Evolutionary conservation across 2,888 invertebrate genomes (phyloP), one percentile per base, ranked within the genome.

Genomic region (Agrotis exclamationis): DNA sequence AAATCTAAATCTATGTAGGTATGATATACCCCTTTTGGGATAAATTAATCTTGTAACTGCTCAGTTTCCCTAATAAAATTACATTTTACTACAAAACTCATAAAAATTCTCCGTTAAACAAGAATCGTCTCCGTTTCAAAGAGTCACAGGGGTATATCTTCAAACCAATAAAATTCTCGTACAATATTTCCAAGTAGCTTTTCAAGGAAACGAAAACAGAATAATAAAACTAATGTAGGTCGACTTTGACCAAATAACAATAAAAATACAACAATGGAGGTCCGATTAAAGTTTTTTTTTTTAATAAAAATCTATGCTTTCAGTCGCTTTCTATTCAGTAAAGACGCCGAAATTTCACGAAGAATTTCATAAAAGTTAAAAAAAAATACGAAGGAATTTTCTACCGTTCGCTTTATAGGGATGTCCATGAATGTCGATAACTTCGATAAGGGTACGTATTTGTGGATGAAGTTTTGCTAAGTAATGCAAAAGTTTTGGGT

Each of bases 341-440:
- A 54, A 53, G 39, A 33, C 48, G 44, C 39, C 50, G 64, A 82
- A 39, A 82, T 71, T 80, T 76, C 77, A n/a, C 45, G 33, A 62
- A 45, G 78, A 82, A 84, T 84, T 77, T 78, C 81, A 82, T 82
- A 84, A 74, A 67, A 81, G 54, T 53, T 44, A 74, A 70, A 71
- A 56, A 58, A 63, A 62, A 59, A 57, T 60, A 50, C n/a, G 20
- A 50, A 3, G 2, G 47, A 47, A 77, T 77, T 77, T 28, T 60
- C 28, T 47, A 6, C 58, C 13, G 62, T 50, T 22, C 48, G 47
- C 67, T 51, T 63, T 33, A 57, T 54, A 74, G 54, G 54, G 68
- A 70, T 68, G 76, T 14, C 20, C 24, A 24, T 48, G 58, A 50
- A 28, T 51, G 24, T 45, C 53, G 70, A 71, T 67, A 62, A 45